Evolutionary conservation across 2,797 vertebrate genomes (phyloP).

Genomic region (Brachyalestes nurse): DNA sequence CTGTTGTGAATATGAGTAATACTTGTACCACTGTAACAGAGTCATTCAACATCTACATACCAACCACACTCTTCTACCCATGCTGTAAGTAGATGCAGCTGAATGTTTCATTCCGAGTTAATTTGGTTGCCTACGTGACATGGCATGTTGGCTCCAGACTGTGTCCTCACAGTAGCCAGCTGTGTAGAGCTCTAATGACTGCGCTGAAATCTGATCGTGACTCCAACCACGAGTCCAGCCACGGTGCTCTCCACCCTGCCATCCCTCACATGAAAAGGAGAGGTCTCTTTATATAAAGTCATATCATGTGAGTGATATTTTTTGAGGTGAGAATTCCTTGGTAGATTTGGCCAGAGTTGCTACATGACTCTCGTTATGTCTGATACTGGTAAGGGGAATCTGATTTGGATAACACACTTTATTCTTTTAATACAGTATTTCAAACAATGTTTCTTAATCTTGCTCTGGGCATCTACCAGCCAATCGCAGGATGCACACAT

Average conservation of each 20-base stretch:
- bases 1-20: no score
- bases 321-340: slow-evolving; percentile 49
- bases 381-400: neutral
- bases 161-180: neutral
- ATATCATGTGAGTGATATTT: slow-evolving; percentile 66
- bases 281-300: slow-evolving; percentile 58
- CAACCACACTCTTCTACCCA: neutral
- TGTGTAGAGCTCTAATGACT: slow-evolving; percentile 15
- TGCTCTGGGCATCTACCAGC: no score
- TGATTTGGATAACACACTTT: no score
- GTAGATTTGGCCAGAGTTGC: no score
- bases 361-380: neutral
- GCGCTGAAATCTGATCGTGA: slow-evolving; percentile 35
- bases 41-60: neutral
- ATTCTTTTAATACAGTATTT: no score
- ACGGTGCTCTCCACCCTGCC: slow-evolving; percentile 7
- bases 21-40: no score
- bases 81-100: neutral
- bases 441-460: no score
- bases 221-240: slow-evolving; percentile 13
- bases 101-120: neutral
- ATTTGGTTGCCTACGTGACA: neutral
- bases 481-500: no score
- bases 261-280: slow-evolving; percentile 23
- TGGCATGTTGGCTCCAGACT: neutral